These are phyloP conservation scores for Danaus melanippus DNA, from an alignment of 1,140 invertebrate genomes.

Conservation along the genomic window DNA sequence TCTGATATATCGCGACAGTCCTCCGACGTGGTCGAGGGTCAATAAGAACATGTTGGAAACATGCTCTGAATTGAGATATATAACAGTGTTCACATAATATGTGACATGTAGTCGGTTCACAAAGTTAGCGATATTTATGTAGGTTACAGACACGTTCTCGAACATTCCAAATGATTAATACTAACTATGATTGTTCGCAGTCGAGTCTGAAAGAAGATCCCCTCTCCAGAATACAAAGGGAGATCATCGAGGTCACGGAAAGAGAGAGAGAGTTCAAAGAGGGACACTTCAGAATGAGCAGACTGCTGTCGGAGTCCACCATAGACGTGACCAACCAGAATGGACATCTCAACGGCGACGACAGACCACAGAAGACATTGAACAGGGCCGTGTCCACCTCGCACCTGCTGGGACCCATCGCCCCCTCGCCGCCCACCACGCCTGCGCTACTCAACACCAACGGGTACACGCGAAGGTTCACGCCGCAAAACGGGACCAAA, in stretches of 20 bases:
- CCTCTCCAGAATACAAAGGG: conserved; percentile 76
- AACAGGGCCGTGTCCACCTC: conserved; percentile 76
- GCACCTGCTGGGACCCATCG: conserved; percentile 67
- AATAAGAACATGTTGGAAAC: too few species aligned
- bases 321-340: conserved; percentile 58
- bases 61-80: too few species aligned
- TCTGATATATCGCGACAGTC: too few species aligned
- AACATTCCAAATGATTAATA: background rate
- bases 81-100: too few species aligned
- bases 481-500: conserved; percentile 75
- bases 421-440: conserved; percentile 39
- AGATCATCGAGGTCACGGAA: conserved; percentile 79
- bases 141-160: conserved; percentile 12
- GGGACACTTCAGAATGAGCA: conserved; percentile 68
- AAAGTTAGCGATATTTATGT: conserved; percentile 5
- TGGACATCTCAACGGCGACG: conserved; percentile 52
- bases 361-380: conserved; percentile 66
- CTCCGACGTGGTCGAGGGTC: background rate
- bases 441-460: conserved; percentile 48
- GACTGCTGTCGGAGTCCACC: conserved; percentile 63
- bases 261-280: conserved; percentile 78
- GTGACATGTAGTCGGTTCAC: too few species aligned
- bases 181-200: conserved; percentile 43
- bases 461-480: conserved; percentile 72
- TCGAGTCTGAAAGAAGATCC: conserved; percentile 73